Evolutionary conservation across 2,888 invertebrate genomes (phyloP).

Genomic region (Cryptus viduatorius): DNA sequence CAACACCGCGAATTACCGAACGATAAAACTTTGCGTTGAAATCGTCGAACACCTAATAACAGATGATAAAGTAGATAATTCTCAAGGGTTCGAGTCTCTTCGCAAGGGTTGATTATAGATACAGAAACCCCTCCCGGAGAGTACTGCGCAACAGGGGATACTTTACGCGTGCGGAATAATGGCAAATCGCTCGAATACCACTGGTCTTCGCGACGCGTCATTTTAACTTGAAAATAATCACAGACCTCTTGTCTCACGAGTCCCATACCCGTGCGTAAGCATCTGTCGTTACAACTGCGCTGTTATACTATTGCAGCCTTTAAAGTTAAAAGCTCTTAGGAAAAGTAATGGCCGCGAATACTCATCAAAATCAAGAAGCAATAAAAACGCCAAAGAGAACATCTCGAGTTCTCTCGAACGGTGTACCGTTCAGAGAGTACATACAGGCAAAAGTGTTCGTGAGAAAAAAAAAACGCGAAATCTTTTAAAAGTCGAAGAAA

Average conservation of each 20-base stretch:
- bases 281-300: not conserved
- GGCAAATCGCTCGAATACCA: constrained; percentile 22
- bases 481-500: no score
- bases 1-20: constrained; percentile 58
- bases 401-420: not conserved
- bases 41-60: constrained; percentile 44
- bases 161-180: constrained; percentile 28
- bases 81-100: constrained; percentile 28
- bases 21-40: constrained; percentile 59
- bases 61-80: constrained; percentile 49
- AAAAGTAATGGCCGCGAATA: constrained; percentile 34
- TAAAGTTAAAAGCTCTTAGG: constrained; percentile 45
- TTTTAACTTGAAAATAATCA: constrained; percentile 53
- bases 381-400: constrained; percentile 28
- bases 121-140: not conserved
- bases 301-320: constrained; percentile 5
- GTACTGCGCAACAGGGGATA: not conserved
- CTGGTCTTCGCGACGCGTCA: constrained; percentile 12
- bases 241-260: constrained; percentile 18
- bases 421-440: not conserved
- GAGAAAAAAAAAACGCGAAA: no score
- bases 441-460: not conserved
- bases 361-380: constrained; percentile 47
- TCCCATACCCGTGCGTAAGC: not conserved
- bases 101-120: constrained; percentile 16